Evolutionary conservation across 1,140 invertebrate genomes (phyloP).

Genomic region (Pissodes strobi): DNA sequence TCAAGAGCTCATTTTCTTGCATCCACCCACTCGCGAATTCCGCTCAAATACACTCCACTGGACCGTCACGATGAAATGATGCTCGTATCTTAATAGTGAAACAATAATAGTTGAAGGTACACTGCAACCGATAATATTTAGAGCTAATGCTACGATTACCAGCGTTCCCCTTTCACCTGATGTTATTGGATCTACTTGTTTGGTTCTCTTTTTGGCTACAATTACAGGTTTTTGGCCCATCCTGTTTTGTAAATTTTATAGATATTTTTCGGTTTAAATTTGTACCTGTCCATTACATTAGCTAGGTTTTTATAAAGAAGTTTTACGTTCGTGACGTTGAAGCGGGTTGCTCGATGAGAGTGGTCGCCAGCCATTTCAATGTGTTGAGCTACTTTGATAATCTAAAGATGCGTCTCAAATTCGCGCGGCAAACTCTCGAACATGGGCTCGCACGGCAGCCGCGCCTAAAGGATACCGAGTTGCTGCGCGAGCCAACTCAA

Average conservation of each 20-base stretch:
- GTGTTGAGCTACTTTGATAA: too few species aligned
- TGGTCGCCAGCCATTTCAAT: too few species aligned
- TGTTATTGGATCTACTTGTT: constrained; percentile 48
- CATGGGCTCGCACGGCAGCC: too few species aligned
- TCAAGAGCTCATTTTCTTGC: background rate
- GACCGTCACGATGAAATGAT: constrained; percentile 56
- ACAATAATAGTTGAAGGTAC: constrained; percentile 30
- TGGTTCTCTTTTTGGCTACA: constrained; percentile 43
- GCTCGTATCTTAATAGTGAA: constrained; percentile 37
- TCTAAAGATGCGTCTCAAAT: too few species aligned
- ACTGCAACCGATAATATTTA: constrained; percentile 39
- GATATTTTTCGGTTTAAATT: constrained; percentile 50
- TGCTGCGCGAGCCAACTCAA: too few species aligned
- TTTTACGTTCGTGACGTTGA: constrained; percentile 47
- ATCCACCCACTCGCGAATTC: background rate
- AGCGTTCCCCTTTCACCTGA: constrained; percentile 51
- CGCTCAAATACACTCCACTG: too few species aligned
- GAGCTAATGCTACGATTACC: constrained; percentile 47
- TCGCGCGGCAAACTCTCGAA: too few species aligned
- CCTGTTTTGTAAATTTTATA: constrained; percentile 58
- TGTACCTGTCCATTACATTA: constrained; percentile 15
- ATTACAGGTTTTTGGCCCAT: constrained; percentile 56
- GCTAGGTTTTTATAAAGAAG: background rate
- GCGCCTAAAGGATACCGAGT: too few species aligned
- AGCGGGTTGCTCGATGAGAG: too few species aligned